These are phyloP conservation scores for Subanguina moxae DNA, from an alignment of 1,140 invertebrate species.

Conservation along the genomic window DNA sequence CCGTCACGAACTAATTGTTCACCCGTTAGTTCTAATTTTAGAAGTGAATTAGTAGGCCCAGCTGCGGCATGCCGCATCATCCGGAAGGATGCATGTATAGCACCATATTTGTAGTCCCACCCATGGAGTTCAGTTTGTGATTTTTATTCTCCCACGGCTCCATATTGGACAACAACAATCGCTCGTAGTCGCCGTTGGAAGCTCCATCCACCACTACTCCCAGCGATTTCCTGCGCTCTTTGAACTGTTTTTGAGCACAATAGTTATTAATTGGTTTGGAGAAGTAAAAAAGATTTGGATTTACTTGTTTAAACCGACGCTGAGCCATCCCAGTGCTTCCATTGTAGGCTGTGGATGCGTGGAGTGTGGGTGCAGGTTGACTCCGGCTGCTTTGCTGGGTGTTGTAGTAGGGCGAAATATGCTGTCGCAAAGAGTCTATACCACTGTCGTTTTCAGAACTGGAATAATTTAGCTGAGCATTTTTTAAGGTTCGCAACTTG, in stretches of 20 bases:
- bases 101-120: no score
- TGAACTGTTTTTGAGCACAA: slow-evolving; percentile 25
- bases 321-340: slow-evolving; percentile 23
- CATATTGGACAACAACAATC: not conserved
- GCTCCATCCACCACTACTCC: slow-evolving; percentile 31
- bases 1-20: no score
- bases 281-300: not conserved
- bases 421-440: slow-evolving; percentile 47
- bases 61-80: no score
- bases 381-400: not conserved
- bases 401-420: slow-evolving; percentile 42
- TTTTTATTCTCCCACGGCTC: no score
- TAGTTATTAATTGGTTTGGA: not conserved
- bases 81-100: no score
- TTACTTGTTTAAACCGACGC: slow-evolving; percentile 35
- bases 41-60: no score
- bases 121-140: no score
- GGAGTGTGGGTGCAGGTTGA: not conserved
- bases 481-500: no score
- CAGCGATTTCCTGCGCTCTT: slow-evolving; percentile 43
- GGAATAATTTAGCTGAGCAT: not conserved
- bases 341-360: not conserved
- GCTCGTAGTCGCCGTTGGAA: not conserved
- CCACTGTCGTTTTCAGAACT: slow-evolving; percentile 51
- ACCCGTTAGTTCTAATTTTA: no score